Base-by-base conservation (phyloP, 2,113 vertebrate genomes). In the Oreotrochilus melanogaster region DNA sequence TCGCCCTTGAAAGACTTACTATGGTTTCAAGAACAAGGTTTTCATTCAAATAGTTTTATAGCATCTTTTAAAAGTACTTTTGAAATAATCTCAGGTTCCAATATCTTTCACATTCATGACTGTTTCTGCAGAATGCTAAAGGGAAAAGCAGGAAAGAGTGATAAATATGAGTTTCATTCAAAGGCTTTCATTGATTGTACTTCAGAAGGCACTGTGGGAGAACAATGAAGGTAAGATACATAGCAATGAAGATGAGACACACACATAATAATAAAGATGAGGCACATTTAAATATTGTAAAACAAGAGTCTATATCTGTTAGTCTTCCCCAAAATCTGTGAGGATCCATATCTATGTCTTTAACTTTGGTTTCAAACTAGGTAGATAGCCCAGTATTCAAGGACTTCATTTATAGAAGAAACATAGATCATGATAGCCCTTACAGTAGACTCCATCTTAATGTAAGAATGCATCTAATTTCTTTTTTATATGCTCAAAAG, bases 381-480 rank as follows among this genome's bases (percentile, higher is more conserved):
- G 21, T 61, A 88, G 31, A 83, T 28, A 80, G 35, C 13, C 56
- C 92, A 65, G 22, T 51, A 58, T 22, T 76, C 60, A 92, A 64
- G 51, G 64, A 58, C 1, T 76, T 12, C 39, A 62, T 94, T 91
- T 86, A 73, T 18, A 60, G 50, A 61, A 78, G n/a, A 92, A 78
- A 53, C 8, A 33, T 23, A 35, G 25, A 53, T 57, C 12, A 2
- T 8, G 31, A 48, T 7, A n/a, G 16, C 14, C 27, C 25, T 60
- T 66, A 45, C 39, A 56, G 17, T 25, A n/a, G 17, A 12, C 10
- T 47, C 19, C 16, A 18, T 74, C 31, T 95, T 96, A 98, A 66
- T 98, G 90, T 89, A 99, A 98, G 95, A 99, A 99, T 9, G 91
- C 73, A 89, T 98, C 98, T 80, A 99, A 70, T 93, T 98, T 98